Evolutionary conservation across 2,113 vertebrate genomes (phyloP).

Genomic region (Hirundichthys speculiger): DNA sequence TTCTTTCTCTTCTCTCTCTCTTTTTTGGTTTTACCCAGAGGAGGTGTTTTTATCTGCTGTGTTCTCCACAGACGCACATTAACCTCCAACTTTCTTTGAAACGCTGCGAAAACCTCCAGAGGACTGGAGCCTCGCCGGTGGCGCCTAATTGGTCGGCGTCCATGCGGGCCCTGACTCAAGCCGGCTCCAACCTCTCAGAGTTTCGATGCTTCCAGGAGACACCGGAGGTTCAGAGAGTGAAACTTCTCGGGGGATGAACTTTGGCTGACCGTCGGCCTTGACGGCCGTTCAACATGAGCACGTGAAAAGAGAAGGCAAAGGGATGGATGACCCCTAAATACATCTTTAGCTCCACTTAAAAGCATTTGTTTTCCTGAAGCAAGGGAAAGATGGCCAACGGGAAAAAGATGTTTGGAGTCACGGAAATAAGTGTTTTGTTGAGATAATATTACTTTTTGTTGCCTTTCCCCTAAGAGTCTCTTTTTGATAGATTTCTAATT

Average conservation of each 20-base stretch:
- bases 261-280: constrained; percentile 18
- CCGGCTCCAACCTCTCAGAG: constrained; percentile 7
- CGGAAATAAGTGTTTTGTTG: too few species aligned
- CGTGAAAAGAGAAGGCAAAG: too few species aligned
- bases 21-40: constrained; percentile 34
- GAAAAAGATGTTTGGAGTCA: too few species aligned
- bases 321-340: too few species aligned
- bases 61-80: constrained; percentile 56
- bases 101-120: constrained; percentile 33
- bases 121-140: constrained; percentile 43
- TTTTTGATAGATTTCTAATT: too few species aligned
- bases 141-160: constrained; percentile 61
- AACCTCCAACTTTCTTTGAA: constrained; percentile 56
- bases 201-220: constrained; percentile 33
- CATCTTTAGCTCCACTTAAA: too few species aligned
- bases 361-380: too few species aligned
- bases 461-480: too few species aligned
- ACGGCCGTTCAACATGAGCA: constrained; percentile 8
- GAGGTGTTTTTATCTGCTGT: constrained; percentile 51
- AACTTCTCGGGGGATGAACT: constrained; percentile 29
- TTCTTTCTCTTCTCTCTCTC: constrained; percentile 7
- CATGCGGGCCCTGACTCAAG: too few species aligned
- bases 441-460: too few species aligned
- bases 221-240: constrained; percentile 8
- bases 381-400: too few species aligned